Base-by-base conservation (phyloP, 2,888 invertebrate species). In the Anthophora plumipes region DNA sequence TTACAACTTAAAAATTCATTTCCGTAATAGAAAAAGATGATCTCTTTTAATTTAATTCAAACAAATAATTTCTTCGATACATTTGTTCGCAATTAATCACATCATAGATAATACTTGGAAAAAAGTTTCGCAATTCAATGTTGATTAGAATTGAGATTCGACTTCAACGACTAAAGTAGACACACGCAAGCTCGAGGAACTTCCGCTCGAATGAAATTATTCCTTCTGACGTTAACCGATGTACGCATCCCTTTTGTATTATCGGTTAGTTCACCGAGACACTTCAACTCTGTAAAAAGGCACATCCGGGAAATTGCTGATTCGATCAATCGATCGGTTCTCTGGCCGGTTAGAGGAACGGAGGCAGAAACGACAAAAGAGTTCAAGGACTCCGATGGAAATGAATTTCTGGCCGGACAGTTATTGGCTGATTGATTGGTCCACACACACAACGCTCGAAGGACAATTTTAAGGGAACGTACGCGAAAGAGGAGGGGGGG, bases 271-370 rank as follows among this genome's bases (percentile, higher is more conserved):
- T 60, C 43, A n/a, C 7, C 55, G 60, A 72, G 80, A 76, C 76
- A 63, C 68, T 77, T 61, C 70, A 85, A 76, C 64, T 75, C 60
- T 46, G 50, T 76, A 75, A 73, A 73, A 73, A 76, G 73, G 63
- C 63, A 66, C 80, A 85, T 85, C 85, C 85, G 80, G 85, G 78
- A 85, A 85, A 85, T 73, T 63, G 60, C 55, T 71, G 85, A 85
- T 85, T 76, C 71, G 72, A 82, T 85, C 77, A 20, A 63, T 80
- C 80, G 75, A 80, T 85, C 66, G 67, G 70, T 71, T 61, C 71
- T 63, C 70, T 31, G 31, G 69, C 25, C 55, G 57, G 48, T 25
- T 43, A 41, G 8, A 54, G 31, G 39, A 61, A 54, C 69, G 76
- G 68, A 80, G 63, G 43, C n/a, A 25, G 54, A 52, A 41, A 50